phyloP scores from a whole-genome alignment of 1,140 invertebrate genomes.

The Drosophila quadrilineata region DNA sequence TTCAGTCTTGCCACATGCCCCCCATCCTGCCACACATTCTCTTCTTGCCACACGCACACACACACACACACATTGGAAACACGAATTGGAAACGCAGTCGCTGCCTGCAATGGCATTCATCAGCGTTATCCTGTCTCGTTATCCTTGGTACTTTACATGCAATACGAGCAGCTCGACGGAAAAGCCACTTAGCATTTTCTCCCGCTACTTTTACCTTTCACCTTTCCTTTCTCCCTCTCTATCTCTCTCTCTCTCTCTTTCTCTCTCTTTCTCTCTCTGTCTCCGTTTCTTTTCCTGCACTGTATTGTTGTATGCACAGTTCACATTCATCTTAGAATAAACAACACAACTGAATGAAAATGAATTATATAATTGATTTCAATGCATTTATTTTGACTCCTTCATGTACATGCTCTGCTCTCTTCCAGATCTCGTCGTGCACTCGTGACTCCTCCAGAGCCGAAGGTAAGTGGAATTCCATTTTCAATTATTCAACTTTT shows the following conservation, averaged over 20 bases:
- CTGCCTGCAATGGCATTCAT: slow-evolving; percentile 51
- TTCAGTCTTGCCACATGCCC: slow-evolving; percentile 7
- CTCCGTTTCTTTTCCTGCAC: background rate
- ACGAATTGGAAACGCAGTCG: background rate
- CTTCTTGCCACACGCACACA: background rate
- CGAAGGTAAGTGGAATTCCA: slow-evolving; percentile 25
- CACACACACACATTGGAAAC: background rate
- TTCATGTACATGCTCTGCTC: too few species aligned
- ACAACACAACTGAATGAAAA: slow-evolving; percentile 22
- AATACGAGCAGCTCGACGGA: slow-evolving; percentile 30
- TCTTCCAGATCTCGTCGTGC: background rate
- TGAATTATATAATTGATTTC: slow-evolving; percentile 37
- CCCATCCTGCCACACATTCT: slow-evolving; percentile 21
- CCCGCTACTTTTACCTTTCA: background rate
- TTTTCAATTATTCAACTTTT: too few species aligned
- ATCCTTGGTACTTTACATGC: slow-evolving; percentile 53
- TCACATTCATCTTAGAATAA: slow-evolving; percentile 33
- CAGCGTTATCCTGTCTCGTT: slow-evolving; percentile 66
- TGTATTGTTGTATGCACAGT: slow-evolving; percentile 21
- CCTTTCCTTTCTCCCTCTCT: background rate
- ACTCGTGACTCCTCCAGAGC: background rate
- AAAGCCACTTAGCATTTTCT: slow-evolving; percentile 50
- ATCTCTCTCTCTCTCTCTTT: slow-evolving; percentile 2
- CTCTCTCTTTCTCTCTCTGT: background rate
- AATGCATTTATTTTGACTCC: slow-evolving; percentile 12